Percentiles rank a stretch among this genome's conserved stretches.
phyloP scores from a whole-genome alignment of 2,888 invertebrate genomes.

The Protodeltote pygarga region DNA sequence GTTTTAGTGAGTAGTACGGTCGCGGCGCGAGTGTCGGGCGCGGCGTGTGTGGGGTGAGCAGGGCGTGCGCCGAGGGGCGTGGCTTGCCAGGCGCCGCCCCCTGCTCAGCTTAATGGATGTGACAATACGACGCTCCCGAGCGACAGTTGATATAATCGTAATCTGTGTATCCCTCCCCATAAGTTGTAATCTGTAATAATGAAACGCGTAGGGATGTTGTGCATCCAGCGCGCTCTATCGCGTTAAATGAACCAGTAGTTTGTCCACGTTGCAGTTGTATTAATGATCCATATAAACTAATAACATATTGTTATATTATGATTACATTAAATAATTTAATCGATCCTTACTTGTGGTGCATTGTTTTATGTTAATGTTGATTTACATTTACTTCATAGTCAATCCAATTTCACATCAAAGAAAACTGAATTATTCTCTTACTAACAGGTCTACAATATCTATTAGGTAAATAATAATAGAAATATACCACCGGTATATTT shows the following conservation, averaged over 20 bases:
- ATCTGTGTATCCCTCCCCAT: slow-evolving; percentile 78
- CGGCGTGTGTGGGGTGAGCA: slow-evolving; percentile 49
- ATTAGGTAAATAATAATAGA: too few relatives aligned
- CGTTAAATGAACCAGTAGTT: slow-evolving; percentile 6
- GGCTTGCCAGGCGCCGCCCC: slow-evolving; percentile 68
- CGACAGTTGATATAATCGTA: slow-evolving; percentile 73
- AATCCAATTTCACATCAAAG: too few relatives aligned
- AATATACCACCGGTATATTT: too few relatives aligned
- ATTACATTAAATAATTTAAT: too few relatives aligned
- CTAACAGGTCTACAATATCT: too few relatives aligned
- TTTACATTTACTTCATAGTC: too few relatives aligned
- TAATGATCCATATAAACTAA: too few relatives aligned
- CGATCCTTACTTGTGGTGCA: too few relatives aligned
- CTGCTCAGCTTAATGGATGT: slow-evolving; percentile 79
- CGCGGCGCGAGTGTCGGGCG: slow-evolving; percentile 59
- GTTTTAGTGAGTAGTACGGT: slow-evolving; percentile 72
- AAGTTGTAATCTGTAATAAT: slow-evolving; percentile 63
- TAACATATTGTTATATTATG: too few relatives aligned
- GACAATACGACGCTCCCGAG: slow-evolving; percentile 84
- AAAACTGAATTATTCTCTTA: too few relatives aligned
- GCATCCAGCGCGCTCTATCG: slow-evolving; percentile 5
- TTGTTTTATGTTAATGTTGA: too few relatives aligned
- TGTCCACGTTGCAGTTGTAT: neutral
- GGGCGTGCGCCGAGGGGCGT: slow-evolving; percentile 65
- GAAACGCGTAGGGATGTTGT: slow-evolving; percentile 47